Evolutionary conservation across 2,888 invertebrate species (phyloP), one percentile per base, ranked within the genome.

Genomic region (Didymodactylos carnosus): DNA sequence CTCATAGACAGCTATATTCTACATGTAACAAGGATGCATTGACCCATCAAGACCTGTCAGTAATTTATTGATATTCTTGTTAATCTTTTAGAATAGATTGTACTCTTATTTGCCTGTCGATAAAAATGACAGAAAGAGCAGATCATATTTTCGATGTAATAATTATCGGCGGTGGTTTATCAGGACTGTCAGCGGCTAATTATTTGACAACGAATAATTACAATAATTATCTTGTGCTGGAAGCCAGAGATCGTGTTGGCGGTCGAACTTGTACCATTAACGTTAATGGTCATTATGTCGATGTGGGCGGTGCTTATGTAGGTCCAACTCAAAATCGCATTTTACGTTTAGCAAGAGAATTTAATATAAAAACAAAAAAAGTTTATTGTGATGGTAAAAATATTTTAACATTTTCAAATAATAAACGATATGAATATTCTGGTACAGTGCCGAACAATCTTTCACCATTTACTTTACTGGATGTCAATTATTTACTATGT

Each of bases 201-300:
- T 78, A 79, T 13, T 79, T 84, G 70, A 78, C 80, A 62, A 79
- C 76, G 69, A 79, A 80, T 25, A 78, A 78, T 6, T 76, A 73
- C 41, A 76, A 82, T 2, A 78, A 78, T 13, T 77, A 83, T 29
- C 71, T 80, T 29, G 81, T 84, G 3, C 73, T 84, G 29, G 84
- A 84, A 77, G 84, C 83, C 14, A 81, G 82, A 79, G 82, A 81
- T 75, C 76, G 82, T 51, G 79, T 82, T 75, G 82, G 83, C 16
- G 82, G 82, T 10, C 77, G 82, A 41, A 83, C 82, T 35, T 72
- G 79, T 23, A 79, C 80, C 10, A 77, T 79, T 8, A 76, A 79
- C 25, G 73, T 82, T 72, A 79, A 80, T 69, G 77, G 79, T n/a
- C 78, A 77, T 11, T 76, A 76, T 76, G 77, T 77, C 25, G 82